Conservation (phyloP, 2,888 invertebrate species). For the Stenoptilia bipunctidactyla region DNA sequence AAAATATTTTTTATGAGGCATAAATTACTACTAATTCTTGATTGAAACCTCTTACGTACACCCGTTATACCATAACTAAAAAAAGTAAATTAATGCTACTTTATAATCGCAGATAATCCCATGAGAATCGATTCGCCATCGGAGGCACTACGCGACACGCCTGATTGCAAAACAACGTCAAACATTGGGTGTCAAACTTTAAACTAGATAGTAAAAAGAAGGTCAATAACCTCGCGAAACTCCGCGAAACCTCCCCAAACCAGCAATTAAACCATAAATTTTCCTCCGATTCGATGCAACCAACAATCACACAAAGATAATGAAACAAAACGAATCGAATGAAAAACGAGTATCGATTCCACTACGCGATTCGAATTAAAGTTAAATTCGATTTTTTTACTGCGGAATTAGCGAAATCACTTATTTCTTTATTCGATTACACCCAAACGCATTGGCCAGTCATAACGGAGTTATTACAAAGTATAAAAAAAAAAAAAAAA, state of each 20-base stretch:
- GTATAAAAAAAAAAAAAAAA: conserved; percentile 25
- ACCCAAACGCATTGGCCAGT: conserved; percentile 17
- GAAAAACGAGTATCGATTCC: conserved; percentile 27
- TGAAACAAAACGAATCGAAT: conserved; percentile 56
- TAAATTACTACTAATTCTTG: no score
- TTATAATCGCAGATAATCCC: neutral
- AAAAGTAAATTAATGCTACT: no score
- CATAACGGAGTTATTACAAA: conserved; percentile 26
- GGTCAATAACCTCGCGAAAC: conserved; percentile 15
- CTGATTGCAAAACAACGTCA: conserved; percentile 23
- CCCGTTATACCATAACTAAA: no score
- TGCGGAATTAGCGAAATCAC: conserved; percentile 35
- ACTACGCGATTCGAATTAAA: conserved; percentile 26
- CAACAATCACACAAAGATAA: conserved; percentile 66
- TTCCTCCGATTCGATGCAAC: conserved; percentile 56
- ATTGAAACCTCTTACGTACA: no score
- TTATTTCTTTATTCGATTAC: conserved; percentile 24
- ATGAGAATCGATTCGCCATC: conserved; percentile 19
- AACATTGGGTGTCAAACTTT: neutral
- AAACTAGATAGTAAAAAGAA: conserved; percentile 1
- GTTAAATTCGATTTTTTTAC: conserved; percentile 45
- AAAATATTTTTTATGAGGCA: no score
- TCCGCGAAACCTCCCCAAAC: conserved; percentile 22
- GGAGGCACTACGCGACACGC: conserved; percentile 25
- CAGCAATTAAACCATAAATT: conserved; percentile 69